Conservation (phyloP, 2,888 invertebrate species). For the Linnaemya tessellans region DNA sequence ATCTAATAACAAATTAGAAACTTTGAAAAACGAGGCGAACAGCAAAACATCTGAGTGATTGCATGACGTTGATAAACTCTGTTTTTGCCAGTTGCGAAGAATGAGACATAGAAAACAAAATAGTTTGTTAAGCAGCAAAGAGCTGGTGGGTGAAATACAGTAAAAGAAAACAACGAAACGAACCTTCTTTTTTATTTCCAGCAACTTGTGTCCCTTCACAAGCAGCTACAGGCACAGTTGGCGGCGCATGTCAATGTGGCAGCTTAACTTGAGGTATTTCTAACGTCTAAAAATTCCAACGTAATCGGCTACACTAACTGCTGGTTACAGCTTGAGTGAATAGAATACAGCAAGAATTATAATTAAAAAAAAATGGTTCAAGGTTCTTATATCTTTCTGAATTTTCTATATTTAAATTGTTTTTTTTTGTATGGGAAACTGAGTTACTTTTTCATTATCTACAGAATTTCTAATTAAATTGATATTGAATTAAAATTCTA, state of each 20-base stretch:
- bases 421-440: neutral
- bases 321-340: neutral
- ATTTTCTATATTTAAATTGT: neutral
- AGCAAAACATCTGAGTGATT: slow-evolving; percentile 61
- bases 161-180: neutral
- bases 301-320: neutral
- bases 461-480: no score
- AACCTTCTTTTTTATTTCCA: neutral
- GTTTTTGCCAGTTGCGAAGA: slow-evolving; percentile 36
- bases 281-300: neutral
- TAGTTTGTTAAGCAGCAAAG: slow-evolving; percentile 54
- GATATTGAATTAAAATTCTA: no score
- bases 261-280: slow-evolving; percentile 27
- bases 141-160: slow-evolving; percentile 53
- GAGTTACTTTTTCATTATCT: no score
- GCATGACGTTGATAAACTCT: slow-evolving; percentile 71
- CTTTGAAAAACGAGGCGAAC: neutral
- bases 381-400: neutral
- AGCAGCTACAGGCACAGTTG: slow-evolving; percentile 44
- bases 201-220: slow-evolving; percentile 19
- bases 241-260: slow-evolving; percentile 63
- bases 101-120: slow-evolving; percentile 37
- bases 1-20: slow-evolving; percentile 59
- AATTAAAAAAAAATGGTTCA: no score
- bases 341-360: neutral